Percentiles rank a stretch among this genome's conserved stretches.
Evolutionary conservation across 2,797 vertebrate species (phyloP).

Genomic region (Carcharodon carcharias): DNA sequence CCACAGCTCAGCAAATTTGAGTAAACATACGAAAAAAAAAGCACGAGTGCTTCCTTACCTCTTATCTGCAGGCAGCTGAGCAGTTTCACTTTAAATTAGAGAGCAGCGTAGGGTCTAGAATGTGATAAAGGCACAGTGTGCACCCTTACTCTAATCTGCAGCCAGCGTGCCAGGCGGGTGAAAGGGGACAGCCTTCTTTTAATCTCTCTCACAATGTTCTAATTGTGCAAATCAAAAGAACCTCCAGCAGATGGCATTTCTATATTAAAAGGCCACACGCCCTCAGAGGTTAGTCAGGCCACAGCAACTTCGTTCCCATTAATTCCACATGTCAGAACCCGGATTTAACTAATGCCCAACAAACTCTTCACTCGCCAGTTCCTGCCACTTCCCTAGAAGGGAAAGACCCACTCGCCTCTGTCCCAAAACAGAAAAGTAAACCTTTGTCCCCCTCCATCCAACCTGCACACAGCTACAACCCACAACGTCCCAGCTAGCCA

Average conservation of each 20-base stretch:
- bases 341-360: background rate
- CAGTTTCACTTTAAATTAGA: background rate
- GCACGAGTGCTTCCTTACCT: background rate
- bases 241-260: conserved; percentile 15
- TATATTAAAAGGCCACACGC: conserved; percentile 15
- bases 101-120: background rate
- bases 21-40: background rate
- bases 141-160: background rate
- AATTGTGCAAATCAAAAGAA: background rate
- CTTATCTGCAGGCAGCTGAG: background rate
- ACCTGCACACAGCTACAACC: background rate
- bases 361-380: background rate
- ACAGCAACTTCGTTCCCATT: conserved; percentile 1
- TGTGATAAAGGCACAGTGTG: background rate
- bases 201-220: background rate
- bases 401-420: background rate
- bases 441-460: too few species aligned
- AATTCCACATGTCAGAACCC: background rate
- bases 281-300: background rate
- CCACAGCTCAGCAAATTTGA: background rate
- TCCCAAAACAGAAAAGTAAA: background rate
- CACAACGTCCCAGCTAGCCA: background rate
- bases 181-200: conserved; percentile 8
- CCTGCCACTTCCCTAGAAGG: background rate
- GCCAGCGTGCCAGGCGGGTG: background rate